Base-by-base conservation (phyloP, 2,888 invertebrate species). In the Synanthedon formicaeformis region DNA sequence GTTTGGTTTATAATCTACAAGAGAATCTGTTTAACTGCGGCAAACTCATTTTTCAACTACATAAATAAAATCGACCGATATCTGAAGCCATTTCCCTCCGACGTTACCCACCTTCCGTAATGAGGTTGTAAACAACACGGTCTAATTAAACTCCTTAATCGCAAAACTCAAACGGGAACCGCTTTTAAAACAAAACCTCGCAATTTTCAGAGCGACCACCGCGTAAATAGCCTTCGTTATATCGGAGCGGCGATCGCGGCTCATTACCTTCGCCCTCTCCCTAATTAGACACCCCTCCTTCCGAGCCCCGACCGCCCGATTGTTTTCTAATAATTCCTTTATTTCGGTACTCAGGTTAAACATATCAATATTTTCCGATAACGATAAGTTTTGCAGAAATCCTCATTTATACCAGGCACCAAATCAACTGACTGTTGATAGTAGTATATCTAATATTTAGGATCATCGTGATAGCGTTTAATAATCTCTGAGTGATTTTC, bases 91-190 rank as follows among this genome's bases (percentile, higher is more conserved):
- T 81, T 78, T 73, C 71, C 75, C 60, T 53, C 56, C 71, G 64
- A 67, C 68, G 63, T 67, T 75, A 71, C 76, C 75, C 73, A 73
- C 76, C 75, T 73, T 73, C 76, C 73, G 74, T 86, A 87, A 87
- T 84, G 85, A 85, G 85, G 82, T 84, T 86, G 85, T 87, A 87
- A 87, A 87, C 85, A 87, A 87, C 81, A 73, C 74, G 76, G 82
- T 83, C 83, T 86, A 86, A 87, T 87, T 87, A 85, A 86, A 86
- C 85, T 85, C 84, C 81, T 85, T 86, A 85, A 87, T 86, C 86
- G 85, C 83, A 78, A 84, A 85, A 86, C 84, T 87, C 85, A 85
- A 86, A 84, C 84, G 83, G 80, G 81, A 78, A 83, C 82, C 81
- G 84, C 83, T 84, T 85, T 85, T 83, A 85, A 85, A 85, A 86